Base-by-base conservation (phyloP, 2,797 vertebrate genomes). In the Semotilus atromaculatus region DNA sequence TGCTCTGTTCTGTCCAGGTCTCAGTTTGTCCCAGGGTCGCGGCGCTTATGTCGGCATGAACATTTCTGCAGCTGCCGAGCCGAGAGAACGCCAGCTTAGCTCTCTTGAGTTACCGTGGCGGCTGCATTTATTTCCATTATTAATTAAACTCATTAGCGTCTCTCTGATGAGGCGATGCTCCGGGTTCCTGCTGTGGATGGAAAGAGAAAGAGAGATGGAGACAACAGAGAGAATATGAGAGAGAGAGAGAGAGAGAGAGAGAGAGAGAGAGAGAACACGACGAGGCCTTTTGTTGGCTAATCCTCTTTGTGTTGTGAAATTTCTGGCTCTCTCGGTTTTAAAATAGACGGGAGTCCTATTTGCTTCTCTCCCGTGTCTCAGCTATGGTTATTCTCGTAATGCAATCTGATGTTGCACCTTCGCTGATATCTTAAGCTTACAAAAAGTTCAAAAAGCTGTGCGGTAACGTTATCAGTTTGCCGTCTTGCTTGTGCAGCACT, bases 91-190 rank as follows among this genome's bases (percentile, higher is more conserved):
- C 86, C 88, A 91, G 86, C 82, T 88, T 89, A 92, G 91, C 92
- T 91, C 92, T 89, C 72, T 51, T 66, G 90, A 92, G 89, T 90
- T 93, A 73, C 74, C 21, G 43, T 90, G 90, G 92, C 92, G 31
- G 86, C 91, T 91, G 91, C 91, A 93, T 94, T 93, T 93, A 93
- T 94, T 94, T 94, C 90, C 92, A 93, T 94, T 94, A 94, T 94
- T 94, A 94, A 94, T 94, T 94, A 93, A 91, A 92, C 90, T 94
- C 93, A 94, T 94, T 94, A 94, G 90, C 80, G 89, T 89, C 87
- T 90, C 88, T 90, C 89, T 88, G 84, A 86, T 88, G 90, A 89
- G 86, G 86, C 89, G 86, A 85, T 90, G 87, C 86, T 88, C 83
- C 86, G 88, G 91, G 90, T 90, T 83, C 86, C 88, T 90, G 87